Percentiles rank a stretch among this genome's conserved stretches.
Conservation (phyloP, 2,888 invertebrate species). For the Athalia rosae region DNA sequence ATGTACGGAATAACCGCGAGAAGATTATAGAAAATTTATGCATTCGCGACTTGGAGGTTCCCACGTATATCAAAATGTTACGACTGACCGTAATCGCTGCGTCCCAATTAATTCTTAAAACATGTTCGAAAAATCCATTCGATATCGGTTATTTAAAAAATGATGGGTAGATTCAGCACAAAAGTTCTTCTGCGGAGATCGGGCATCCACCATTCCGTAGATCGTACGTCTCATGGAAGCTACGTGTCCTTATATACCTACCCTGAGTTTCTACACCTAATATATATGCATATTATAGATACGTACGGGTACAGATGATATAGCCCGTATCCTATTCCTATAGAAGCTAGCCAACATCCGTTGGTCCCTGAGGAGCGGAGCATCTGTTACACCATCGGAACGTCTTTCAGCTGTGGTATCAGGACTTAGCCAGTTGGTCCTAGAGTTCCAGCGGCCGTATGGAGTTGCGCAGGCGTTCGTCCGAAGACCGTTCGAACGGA, state of each 20-base stretch:
- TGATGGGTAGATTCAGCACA: too few species aligned
- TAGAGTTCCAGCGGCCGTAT: conserved; percentile 3
- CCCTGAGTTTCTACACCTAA: neutral
- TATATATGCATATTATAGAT: neutral
- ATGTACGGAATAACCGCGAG: too few species aligned
- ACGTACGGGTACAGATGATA: neutral
- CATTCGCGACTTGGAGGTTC: too few species aligned
- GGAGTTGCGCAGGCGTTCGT: conserved; percentile 9
- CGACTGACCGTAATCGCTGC: too few species aligned
- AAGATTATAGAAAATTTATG: too few species aligned
- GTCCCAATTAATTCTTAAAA: too few species aligned
- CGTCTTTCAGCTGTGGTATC: conserved; percentile 38
- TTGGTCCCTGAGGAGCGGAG: conserved; percentile 26
- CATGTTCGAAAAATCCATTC: too few species aligned
- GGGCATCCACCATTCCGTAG: too few species aligned
- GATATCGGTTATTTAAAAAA: too few species aligned
- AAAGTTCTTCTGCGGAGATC: too few species aligned
- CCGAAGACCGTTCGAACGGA: conserved; percentile 51
- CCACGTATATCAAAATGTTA: too few species aligned
- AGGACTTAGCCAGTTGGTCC: conserved; percentile 25
- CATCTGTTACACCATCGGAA: conserved; percentile 30
- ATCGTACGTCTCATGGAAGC: too few species aligned
- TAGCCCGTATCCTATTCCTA: neutral
- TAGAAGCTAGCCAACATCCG: conserved; percentile 3
- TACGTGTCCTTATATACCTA: neutral